Evolutionary conservation across 1,140 invertebrate genomes (phyloP).

Genomic region (Kradibia gibbosae): DNA sequence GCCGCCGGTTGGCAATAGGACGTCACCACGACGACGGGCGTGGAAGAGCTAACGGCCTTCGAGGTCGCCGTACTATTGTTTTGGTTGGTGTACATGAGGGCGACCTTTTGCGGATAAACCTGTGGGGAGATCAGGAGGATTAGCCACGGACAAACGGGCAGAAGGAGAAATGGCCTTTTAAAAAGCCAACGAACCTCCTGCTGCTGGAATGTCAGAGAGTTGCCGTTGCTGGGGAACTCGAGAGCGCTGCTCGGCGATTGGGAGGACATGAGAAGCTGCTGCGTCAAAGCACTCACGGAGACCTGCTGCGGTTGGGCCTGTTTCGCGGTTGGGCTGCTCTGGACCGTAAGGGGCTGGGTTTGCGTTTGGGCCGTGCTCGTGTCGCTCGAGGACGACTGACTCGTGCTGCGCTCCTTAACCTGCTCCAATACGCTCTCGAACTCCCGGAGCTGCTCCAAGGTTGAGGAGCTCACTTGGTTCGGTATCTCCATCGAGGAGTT

Average conservation of each 20-base stretch:
- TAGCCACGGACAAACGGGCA: not conserved
- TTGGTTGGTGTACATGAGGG: constrained; percentile 72
- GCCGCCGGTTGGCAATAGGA: constrained; percentile 77
- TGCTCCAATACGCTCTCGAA: constrained; percentile 88
- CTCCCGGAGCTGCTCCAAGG: constrained; percentile 83
- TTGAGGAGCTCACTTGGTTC: constrained; percentile 75
- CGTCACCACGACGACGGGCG: constrained; percentile 76
- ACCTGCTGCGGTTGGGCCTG: constrained; percentile 60
- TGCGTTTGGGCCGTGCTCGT: constrained; percentile 67
- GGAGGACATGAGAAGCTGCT: constrained; percentile 65
- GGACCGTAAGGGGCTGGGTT: constrained; percentile 65
- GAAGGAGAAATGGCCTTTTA: not conserved
- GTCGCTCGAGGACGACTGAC: constrained; percentile 63
- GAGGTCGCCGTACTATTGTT: constrained; percentile 44
- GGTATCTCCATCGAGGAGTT: constrained; percentile 70
- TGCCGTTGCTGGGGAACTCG: constrained; percentile 64
- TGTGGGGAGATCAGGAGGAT: constrained; percentile 18
- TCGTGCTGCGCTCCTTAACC: constrained; percentile 82
- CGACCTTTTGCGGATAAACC: constrained; percentile 67
- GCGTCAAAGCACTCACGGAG: constrained; percentile 60
- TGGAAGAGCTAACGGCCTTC: constrained; percentile 72
- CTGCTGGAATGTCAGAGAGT: constrained; percentile 61
- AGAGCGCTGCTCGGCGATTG: constrained; percentile 57
- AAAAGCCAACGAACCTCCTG: constrained; percentile 29
- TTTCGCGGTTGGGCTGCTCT: constrained; percentile 51